phyloP scores from a whole-genome alignment of 2,113 vertebrate species.

The Oncorhynchus keta region DNA sequence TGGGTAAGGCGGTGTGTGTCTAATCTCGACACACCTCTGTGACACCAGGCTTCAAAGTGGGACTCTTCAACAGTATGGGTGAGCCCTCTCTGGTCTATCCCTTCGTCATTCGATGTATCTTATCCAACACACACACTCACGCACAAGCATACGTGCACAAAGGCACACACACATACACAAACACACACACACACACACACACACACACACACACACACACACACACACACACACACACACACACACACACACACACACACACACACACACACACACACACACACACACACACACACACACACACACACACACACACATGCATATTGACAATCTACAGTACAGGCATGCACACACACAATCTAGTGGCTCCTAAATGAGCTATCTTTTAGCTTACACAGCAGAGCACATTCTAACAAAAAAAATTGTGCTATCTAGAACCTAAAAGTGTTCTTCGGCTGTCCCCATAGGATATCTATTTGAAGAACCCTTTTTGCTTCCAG shows the following conservation, averaged over 20 bases:
- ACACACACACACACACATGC: background rate
- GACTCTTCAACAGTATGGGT: conserved; percentile 12
- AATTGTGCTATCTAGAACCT: no score
- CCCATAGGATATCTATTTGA: no score
- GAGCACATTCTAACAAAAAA: background rate
- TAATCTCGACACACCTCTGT: conserved; percentile 47
- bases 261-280: background rate
- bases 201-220: no score
- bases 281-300: background rate
- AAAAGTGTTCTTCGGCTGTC: no score
- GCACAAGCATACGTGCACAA: background rate
- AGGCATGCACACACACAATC: background rate
- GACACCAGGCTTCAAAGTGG: conserved; percentile 32
- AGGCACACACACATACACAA: background rate
- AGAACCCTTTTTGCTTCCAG: no score
- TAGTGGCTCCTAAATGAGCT: background rate
- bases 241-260: background rate
- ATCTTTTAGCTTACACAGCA: background rate
- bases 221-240: background rate
- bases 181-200: background rate
- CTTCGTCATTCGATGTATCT: conserved; percentile 15
- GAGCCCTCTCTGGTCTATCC: background rate
- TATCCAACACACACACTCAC: background rate
- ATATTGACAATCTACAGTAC: no score
- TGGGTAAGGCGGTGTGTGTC: conserved; percentile 10